Base-by-base conservation (phyloP, 2,113 vertebrate species). In the Dipodomys merriami region DNA sequence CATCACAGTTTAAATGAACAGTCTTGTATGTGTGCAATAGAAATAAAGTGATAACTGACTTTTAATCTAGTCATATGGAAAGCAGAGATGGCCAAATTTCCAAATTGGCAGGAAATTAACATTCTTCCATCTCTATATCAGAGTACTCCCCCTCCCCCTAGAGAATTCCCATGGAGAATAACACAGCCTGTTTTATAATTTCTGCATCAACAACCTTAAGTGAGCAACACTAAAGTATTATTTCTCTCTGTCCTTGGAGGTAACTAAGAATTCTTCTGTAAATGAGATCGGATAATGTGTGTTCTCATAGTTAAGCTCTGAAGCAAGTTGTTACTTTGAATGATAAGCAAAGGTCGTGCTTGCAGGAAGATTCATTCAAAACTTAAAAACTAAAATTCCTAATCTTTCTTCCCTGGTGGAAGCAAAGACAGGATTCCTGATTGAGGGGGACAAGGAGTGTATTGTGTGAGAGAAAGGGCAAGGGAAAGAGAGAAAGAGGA, bases 151-250 rank as follows among this genome's bases (percentile, higher is more conserved):
- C 29, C 15, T 19, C 44, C 2, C 6, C 1, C 71, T 83, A 79
- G 44, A 67, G 5, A 86, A 76, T 80, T 20, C 13, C 29, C 76
- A 35, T 81, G 71, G 84, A 73, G 35, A 80, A 72, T 33, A 85
- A 78, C 22, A 87, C 35, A 33, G 33, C 80, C 27, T 86, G 15
- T 90, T 79, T 95, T 73, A 35, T 49, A 46, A 86, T 78, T 62
- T 90, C 60, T 81, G 67, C 64, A 84, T 65, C 80, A 69, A 11
- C 57, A 82, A 60, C 77, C 39, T 95, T 78, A 93, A 81, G 62
- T 73, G 30, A 81, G 33, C 64, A 91, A 90, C 92, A n/a, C 80
- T 89, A 69, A 93, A 71, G 69, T 8, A 77, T 83, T 72, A 67
- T 83, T 68, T 93, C 3, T n/a, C 53, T 69, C 19, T 25, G 44